Percentiles rank a stretch among this genome's conserved stretches.
Evolutionary conservation across 2,797 vertebrate species (phyloP).

Genomic region (Phataginus tetradactyla): DNA sequence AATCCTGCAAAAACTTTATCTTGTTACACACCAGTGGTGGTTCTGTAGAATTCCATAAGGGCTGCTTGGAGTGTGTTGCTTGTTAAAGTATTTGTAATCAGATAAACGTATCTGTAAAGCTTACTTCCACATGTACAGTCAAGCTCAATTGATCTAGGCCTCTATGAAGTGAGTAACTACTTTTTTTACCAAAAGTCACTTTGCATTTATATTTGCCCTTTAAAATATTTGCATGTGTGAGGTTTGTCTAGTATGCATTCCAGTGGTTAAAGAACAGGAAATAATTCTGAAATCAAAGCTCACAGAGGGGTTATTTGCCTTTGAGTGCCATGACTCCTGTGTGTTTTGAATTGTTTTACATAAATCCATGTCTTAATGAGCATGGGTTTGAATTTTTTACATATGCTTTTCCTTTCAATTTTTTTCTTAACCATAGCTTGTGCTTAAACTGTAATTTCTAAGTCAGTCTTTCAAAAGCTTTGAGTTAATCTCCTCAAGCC

Average conservation of each 20-base stretch:
- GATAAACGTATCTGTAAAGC: background rate
- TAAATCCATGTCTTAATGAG: constrained; percentile 53
- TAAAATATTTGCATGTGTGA: background rate
- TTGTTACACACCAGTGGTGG: background rate
- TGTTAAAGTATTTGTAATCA: constrained; percentile 53
- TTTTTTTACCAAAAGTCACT: background rate
- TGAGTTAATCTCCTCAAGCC: constrained; percentile 57
- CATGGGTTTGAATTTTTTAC: constrained; percentile 62
- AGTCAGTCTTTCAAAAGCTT: constrained; percentile 54
- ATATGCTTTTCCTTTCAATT: constrained; percentile 64
- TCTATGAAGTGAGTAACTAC: background rate
- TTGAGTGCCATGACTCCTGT: background rate
- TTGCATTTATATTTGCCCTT: background rate
- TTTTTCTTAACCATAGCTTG: constrained; percentile 58
- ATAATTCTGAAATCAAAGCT: constrained; percentile 15
- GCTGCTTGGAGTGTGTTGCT: constrained; percentile 60
- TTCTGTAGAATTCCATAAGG: constrained; percentile 83
- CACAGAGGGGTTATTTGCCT: background rate
- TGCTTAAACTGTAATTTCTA: constrained; percentile 48
- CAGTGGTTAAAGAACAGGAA: constrained; percentile 48
- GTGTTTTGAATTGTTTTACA: constrained; percentile 64
- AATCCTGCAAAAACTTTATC: background rate
- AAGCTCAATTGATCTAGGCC: too few relatives aligned
- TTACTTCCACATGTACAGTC: background rate
- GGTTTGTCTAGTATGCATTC: constrained; percentile 13